A percentile compares a stretch with the other conserved stretches of the same genome.
phyloP scores from a whole-genome alignment of 2,888 invertebrate genomes.

The Cosmorhoe ocellata region DNA sequence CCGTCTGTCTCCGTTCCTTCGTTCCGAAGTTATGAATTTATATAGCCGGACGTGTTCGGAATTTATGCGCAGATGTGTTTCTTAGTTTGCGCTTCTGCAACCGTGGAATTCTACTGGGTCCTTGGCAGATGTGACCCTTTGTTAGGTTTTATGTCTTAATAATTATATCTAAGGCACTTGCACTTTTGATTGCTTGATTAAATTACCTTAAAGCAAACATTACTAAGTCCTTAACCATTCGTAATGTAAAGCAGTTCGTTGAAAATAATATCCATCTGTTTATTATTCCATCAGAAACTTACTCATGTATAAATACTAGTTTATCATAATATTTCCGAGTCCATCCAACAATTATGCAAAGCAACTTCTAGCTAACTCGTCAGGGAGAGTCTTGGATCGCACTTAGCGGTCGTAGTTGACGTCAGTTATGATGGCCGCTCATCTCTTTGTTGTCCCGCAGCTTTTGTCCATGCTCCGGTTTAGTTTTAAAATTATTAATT shows the following conservation, averaged over 20 bases:
- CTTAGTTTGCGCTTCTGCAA: slow-evolving; percentile 59
- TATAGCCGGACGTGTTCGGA: slow-evolving; percentile 73
- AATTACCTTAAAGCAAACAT: slow-evolving; percentile 1
- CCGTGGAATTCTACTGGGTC: slow-evolving; percentile 47
- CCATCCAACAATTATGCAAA: slow-evolving; percentile 34
- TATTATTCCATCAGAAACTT: slow-evolving; percentile 3
- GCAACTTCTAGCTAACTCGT: slow-evolving; percentile 42
- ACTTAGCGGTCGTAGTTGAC: slow-evolving; percentile 59
- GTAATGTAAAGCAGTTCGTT: neutral
- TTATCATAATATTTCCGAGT: slow-evolving; percentile 30
- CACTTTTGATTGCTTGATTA: slow-evolving; percentile 1
- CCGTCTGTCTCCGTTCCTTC: slow-evolving; percentile 64
- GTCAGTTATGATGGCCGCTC: slow-evolving; percentile 58
- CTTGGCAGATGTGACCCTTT: slow-evolving; percentile 48
- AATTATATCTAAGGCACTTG: neutral
- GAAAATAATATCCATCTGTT: slow-evolving; percentile 8
- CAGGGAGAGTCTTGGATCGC: slow-evolving; percentile 55
- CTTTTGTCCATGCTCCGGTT: slow-evolving; percentile 59
- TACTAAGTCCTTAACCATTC: neutral
- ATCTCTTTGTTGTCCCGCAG: slow-evolving; percentile 62
- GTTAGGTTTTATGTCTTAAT: slow-evolving; percentile 26
- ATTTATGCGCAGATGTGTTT: slow-evolving; percentile 70
- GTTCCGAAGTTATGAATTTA: slow-evolving; percentile 75
- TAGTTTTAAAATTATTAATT: slow-evolving; percentile 78
- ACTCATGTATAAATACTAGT: slow-evolving; percentile 13